phyloP scores from a whole-genome alignment of 2,797 vertebrate genomes.

The Macropodus opercularis region DNA sequence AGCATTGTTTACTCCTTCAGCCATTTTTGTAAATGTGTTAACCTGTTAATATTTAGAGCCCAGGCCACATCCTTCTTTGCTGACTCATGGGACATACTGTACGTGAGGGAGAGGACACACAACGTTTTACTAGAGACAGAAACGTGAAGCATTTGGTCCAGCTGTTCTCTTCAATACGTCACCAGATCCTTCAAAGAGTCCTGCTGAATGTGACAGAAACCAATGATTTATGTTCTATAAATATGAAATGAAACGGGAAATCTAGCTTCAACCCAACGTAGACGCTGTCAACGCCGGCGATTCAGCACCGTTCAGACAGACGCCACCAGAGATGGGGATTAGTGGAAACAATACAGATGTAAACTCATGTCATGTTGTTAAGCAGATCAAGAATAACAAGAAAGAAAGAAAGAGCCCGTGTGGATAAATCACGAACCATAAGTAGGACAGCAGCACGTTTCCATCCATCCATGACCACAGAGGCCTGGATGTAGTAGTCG shows the following conservation, averaged over 20 bases:
- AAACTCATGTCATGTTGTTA: conserved; percentile 12
- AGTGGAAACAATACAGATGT: conserved; percentile 11
- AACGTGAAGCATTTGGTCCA: conserved; percentile 32
- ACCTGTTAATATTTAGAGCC: conserved; percentile 22
- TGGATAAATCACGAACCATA: too few species aligned
- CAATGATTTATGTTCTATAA: conserved; percentile 3
- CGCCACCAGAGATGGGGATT: too few species aligned
- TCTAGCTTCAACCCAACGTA: too few species aligned
- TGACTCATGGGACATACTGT: conserved; percentile 57
- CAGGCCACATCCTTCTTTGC: conserved; percentile 27
- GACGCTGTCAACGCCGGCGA: too few species aligned
- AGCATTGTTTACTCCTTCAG: conserved; percentile 21
- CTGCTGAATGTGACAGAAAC: conserved; percentile 27
- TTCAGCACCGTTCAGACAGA: too few species aligned
- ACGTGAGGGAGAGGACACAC: conserved; percentile 46
- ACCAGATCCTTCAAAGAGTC: conserved; percentile 14
- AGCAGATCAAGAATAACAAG: neutral
- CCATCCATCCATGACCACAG: too few species aligned
- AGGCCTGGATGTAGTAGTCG: too few species aligned
- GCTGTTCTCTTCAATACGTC: conserved; percentile 36
- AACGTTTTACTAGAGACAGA: conserved; percentile 55
- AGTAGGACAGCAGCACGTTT: too few species aligned
- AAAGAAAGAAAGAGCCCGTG: too few species aligned
- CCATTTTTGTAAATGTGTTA: conserved; percentile 32
- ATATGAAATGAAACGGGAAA: conserved; percentile 23